phyloP scores from a whole-genome alignment of 2,888 invertebrate species.

The Hartigia nigra region DNA sequence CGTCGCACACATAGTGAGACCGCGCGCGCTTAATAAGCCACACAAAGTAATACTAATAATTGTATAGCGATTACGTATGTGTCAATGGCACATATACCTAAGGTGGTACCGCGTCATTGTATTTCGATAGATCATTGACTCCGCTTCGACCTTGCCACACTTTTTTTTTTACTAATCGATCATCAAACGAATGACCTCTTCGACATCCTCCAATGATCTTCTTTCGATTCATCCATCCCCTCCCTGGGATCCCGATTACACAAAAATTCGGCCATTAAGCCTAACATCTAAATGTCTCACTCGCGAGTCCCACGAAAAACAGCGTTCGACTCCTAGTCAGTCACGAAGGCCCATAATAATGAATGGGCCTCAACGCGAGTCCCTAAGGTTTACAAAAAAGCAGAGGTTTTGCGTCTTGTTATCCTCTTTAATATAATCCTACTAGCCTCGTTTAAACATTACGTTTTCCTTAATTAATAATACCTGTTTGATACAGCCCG shows the following conservation, averaged over 20 bases:
- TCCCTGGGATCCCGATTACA: neutral
- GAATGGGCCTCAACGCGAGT: neutral
- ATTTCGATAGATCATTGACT: neutral
- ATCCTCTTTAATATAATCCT: neutral
- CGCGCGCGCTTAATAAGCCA: neutral
- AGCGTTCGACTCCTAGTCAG: neutral
- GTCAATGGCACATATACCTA: neutral
- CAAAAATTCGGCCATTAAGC: neutral
- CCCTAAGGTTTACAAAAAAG: neutral
- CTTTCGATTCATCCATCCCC: neutral
- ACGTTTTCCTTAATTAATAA: constrained; percentile 4
- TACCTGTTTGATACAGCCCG: constrained; percentile 9
- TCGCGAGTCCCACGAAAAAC: neutral
- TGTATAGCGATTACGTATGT: neutral
- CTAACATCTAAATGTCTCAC: neutral
- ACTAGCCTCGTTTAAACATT: neutral
- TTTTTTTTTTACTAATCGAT: neutral
- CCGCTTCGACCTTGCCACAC: neutral
- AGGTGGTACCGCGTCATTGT: neutral
- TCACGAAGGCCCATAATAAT: neutral
- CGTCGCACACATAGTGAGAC: neutral
- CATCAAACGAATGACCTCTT: neutral
- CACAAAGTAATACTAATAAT: neutral
- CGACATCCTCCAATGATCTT: neutral
- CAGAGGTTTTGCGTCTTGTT: no score